phyloP scores from a whole-genome alignment of 1,140 invertebrate species.

The Trichonephila inaurata region DNA sequence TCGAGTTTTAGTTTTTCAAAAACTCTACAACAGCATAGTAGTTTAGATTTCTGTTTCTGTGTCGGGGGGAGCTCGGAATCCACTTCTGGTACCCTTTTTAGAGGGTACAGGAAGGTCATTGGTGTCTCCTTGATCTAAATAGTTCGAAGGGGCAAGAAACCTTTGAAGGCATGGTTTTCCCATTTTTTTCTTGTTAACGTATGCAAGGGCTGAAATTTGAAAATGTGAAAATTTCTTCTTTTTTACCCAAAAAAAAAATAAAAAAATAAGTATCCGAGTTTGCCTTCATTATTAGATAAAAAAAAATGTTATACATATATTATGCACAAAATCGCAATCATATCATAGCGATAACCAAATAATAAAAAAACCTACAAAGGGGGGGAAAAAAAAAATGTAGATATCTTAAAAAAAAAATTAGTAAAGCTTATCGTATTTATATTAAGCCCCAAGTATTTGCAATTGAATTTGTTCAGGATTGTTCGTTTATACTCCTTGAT shows the following conservation, averaged over 20 bases:
- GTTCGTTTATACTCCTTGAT: no score
- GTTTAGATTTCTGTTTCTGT: not conserved
- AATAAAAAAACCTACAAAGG: no score
- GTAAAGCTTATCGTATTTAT: no score
- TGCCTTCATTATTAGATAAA: no score
- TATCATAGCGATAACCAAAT: no score
- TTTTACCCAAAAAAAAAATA: not conserved
- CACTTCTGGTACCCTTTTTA: not conserved
- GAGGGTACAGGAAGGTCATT: not conserved
- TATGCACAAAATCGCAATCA: no score
- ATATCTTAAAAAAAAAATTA: no score
- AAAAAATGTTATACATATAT: no score
- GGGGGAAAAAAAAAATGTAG: no score
- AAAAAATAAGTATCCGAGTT: no score
- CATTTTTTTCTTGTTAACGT: not conserved
- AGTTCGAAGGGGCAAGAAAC: not conserved
- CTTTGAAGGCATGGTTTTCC: not conserved
- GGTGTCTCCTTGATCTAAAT: constrained; percentile 1
- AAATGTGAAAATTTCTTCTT: not conserved
- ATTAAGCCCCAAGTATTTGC: no score
- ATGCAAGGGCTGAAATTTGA: not conserved
- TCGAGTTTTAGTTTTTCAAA: constrained; percentile 43
- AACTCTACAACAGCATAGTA: not conserved
- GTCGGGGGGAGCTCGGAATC: not conserved
- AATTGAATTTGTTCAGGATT: no score